Evolutionary conservation across 2,797 vertebrate species (phyloP).

Genomic region (Cottoperca gobio): DNA sequence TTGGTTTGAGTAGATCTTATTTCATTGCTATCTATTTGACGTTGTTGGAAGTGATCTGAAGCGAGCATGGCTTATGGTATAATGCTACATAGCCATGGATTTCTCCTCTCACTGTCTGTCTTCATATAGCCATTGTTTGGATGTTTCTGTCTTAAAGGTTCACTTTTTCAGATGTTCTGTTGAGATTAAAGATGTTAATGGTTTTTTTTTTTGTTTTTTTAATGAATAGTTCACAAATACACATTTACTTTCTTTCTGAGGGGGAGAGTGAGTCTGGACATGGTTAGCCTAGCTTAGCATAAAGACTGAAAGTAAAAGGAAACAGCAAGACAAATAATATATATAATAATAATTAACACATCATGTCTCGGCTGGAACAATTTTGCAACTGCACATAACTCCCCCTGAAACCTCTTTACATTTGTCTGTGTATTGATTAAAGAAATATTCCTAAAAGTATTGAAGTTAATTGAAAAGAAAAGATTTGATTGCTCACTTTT

Average conservation of each 20-base stretch:
- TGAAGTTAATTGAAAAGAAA: background rate
- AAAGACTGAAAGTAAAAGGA: background rate
- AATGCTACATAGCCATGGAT: constrained; percentile 59
- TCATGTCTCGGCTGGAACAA: background rate
- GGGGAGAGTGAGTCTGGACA: background rate
- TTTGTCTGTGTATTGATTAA: background rate
- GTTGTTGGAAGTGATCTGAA: constrained; percentile 69
- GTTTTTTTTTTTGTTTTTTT: too few relatives aligned
- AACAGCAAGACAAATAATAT: background rate
- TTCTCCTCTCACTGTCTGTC: constrained; percentile 32
- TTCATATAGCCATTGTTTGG: constrained; percentile 22
- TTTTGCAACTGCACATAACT: background rate
- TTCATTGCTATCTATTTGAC: constrained; percentile 75
- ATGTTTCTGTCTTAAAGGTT: constrained; percentile 8
- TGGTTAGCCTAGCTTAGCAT: background rate
- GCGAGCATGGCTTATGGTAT: constrained; percentile 84
- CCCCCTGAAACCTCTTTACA: too few relatives aligned
- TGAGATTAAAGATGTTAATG: background rate
- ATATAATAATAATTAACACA: background rate
- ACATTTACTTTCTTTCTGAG: background rate
- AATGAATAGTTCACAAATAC: too few relatives aligned
- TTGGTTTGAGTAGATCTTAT: constrained; percentile 76
- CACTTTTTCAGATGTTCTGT: constrained; percentile 1
- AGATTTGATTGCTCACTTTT: background rate
- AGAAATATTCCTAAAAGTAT: background rate